These are phyloP conservation scores for zebrafish (Danio rerio) DNA, from an alignment of 2,113 vertebrate species.

Conservation along the genomic window GRCz12tu NC_133178.1:26400501-26401000, in stretches of 20 bases:
- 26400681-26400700: conserved; percentile 51
- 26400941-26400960: background rate
- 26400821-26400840: background rate
- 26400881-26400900: conserved; percentile 17
- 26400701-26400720: conserved; percentile 60
- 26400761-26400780: background rate
- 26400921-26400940: background rate
- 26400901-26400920: background rate
- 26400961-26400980: conserved; percentile 13
- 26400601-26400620: conserved; percentile 64
- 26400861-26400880: conserved; percentile 19
- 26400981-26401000: conserved; percentile 64
- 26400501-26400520: conserved; percentile 66
- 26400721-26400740: conserved; percentile 61
- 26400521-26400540: conserved; percentile 67
- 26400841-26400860: conserved; percentile 23
- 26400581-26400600: conserved; percentile 39
- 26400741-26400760: background rate
- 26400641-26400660: conserved; percentile 61
- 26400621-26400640: conserved; percentile 61
- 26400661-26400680: conserved; percentile 58
- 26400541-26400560: conserved; percentile 52
- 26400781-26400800: conserved; percentile 7
- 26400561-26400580: conserved; percentile 52
- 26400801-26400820: conserved; percentile 37